Evolutionary conservation across 2,113 vertebrate species (phyloP).

Genomic region (Felis chaus): DNA sequence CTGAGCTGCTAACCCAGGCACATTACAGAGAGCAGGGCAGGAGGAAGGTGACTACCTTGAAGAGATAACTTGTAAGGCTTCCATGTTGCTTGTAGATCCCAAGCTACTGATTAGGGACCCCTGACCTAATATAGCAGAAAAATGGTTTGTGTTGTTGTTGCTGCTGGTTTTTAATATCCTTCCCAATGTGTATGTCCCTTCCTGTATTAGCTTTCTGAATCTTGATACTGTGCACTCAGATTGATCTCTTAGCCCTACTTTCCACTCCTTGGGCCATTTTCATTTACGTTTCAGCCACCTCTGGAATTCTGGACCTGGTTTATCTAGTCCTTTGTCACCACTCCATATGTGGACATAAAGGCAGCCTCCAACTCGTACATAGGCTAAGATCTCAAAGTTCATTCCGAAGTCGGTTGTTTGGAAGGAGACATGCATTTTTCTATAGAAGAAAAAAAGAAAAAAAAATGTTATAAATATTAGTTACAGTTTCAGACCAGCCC

Average conservation of each 20-base stretch:
- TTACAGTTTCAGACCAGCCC: constrained; percentile 50
- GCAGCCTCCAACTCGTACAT: constrained; percentile 12
- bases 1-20: background rate
- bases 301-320: constrained; percentile 33
- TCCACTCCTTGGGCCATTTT: background rate
- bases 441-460: constrained; percentile 23
- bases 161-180: constrained; percentile 36
- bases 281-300: constrained; percentile 6
- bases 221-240: constrained; percentile 11
- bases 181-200: background rate
- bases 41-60: background rate
- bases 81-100: background rate
- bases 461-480: constrained; percentile 36
- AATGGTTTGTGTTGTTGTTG: background rate
- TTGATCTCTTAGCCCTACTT: constrained; percentile 32
- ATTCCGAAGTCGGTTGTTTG: constrained; percentile 58
- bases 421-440: constrained; percentile 61
- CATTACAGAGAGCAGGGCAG: background rate
- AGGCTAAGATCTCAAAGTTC: constrained; percentile 62
- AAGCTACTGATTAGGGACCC: constrained; percentile 17
- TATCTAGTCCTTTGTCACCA: constrained; percentile 46
- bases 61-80: background rate
- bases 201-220: constrained; percentile 56
- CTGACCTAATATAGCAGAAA: constrained; percentile 30
- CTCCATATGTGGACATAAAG: constrained; percentile 10